Evolutionary conservation across 2,888 invertebrate genomes (phyloP).

Genomic region (Cinara cedri): DNA sequence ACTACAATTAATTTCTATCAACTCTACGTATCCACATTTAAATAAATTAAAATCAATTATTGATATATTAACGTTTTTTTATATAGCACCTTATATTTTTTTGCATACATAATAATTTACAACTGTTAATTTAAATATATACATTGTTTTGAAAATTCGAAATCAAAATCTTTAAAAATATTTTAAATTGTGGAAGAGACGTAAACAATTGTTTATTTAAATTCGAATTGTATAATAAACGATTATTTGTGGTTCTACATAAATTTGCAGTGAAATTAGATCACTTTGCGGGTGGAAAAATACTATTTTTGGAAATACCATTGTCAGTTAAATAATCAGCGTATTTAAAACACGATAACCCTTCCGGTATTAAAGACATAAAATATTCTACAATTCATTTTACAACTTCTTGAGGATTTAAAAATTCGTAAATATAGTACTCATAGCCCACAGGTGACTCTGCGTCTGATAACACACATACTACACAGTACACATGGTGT

Average conservation of each 20-base stretch:
- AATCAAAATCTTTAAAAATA: background rate
- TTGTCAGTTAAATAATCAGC: background rate
- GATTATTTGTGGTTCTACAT: background rate
- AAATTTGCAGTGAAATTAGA: background rate
- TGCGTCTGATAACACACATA: no score
- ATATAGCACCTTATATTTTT: background rate
- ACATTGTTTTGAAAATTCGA: background rate
- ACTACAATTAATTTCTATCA: no score
- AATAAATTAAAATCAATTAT: no score
- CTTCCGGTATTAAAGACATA: background rate
- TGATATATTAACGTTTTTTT: background rate
- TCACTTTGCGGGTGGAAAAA: background rate
- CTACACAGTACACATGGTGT: no score
- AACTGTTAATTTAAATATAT: background rate
- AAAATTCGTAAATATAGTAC: no score
- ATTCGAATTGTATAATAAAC: background rate
- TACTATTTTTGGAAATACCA: background rate
- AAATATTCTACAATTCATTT: background rate
- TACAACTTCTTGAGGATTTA: background rate
- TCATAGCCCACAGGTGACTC: no score
- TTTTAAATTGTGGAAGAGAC: background rate
- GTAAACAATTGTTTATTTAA: background rate
- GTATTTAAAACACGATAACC: background rate
- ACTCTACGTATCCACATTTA: no score
- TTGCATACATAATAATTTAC: background rate